These are phyloP conservation scores for Neotoxoptera formosana DNA, from an alignment of 1,140 invertebrate species.

Conservation along the genomic window DNA sequence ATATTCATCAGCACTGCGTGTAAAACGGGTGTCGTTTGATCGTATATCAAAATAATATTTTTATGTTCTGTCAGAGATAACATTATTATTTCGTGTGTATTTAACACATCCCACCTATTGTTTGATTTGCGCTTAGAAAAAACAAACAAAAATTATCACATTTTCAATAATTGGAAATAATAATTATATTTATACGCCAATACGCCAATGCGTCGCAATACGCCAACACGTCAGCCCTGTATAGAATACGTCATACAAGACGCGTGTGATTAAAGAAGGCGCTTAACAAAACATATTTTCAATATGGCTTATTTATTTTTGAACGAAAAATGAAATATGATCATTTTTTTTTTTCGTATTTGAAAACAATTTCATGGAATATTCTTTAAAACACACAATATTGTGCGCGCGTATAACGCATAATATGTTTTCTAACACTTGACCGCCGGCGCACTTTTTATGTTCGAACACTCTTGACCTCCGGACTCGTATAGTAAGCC, in stretches of 20 bases:
- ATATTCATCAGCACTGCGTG: background rate
- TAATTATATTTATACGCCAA: too few relatives aligned
- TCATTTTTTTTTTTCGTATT: background rate
- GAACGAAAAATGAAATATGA: background rate
- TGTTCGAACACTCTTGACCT: background rate
- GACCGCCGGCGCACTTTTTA: background rate
- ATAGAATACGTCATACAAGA: background rate
- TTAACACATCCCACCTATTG: background rate
- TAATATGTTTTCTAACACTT: background rate
- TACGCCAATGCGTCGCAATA: background rate
- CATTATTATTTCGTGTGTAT: background rate
- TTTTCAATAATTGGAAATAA: too few relatives aligned
- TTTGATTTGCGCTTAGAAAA: background rate
- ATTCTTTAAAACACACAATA: background rate
- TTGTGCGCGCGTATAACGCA: background rate
- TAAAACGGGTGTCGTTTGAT: too few relatives aligned
- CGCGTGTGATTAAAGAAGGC: background rate
- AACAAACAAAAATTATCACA: background rate
- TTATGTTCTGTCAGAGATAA: background rate
- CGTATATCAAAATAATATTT: background rate
- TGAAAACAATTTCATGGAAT: background rate
- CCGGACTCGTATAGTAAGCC: background rate
- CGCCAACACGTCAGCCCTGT: background rate
- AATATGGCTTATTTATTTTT: background rate
- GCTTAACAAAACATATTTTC: background rate